phyloP scores from a whole-genome alignment of 2,888 invertebrate species.

The Patella pellucida region DNA sequence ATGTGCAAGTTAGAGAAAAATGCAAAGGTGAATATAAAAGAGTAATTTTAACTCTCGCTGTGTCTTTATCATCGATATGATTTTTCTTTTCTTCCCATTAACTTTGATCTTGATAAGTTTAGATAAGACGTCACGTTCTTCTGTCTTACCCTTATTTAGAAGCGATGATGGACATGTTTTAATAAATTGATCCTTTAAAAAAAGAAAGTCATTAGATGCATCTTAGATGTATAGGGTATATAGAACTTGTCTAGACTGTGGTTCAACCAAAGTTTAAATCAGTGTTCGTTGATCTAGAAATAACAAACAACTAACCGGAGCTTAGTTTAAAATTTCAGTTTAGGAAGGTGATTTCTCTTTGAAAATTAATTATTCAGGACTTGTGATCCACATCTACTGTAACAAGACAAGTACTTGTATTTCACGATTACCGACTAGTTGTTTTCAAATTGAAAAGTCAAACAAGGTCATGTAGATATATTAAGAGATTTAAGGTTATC shows the following conservation, averaged over 20 bases:
- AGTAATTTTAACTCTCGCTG: conserved; percentile 4
- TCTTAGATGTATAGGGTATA: not conserved
- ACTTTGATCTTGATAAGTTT: conserved; percentile 11
- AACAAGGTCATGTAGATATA: no score
- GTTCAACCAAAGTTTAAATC: conserved; percentile 10
- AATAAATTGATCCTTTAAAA: conserved; percentile 9
- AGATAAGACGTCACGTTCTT: conserved; percentile 3
- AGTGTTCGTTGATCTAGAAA: conserved; percentile 2
- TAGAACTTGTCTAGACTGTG: not conserved
- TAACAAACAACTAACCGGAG: not conserved
- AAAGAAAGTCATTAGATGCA: conserved; percentile 4
- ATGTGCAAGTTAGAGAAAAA: not conserved
- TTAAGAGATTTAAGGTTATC: no score
- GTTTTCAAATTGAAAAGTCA: no score
- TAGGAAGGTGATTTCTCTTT: not conserved
- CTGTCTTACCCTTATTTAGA: not conserved
- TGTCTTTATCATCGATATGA: not conserved
- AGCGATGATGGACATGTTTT: no score
- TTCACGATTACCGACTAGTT: no score
- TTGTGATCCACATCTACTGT: no score
- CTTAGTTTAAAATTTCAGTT: not conserved
- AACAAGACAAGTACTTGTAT: no score
- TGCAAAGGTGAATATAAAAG: not conserved
- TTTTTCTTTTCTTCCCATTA: conserved; percentile 4
- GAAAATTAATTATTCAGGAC: no score